A percentile compares a stretch with the other conserved stretches of the same genome.
phyloP scores from a whole-genome alignment of 2,888 invertebrate genomes.

The Notocelia uddmanniana region DNA sequence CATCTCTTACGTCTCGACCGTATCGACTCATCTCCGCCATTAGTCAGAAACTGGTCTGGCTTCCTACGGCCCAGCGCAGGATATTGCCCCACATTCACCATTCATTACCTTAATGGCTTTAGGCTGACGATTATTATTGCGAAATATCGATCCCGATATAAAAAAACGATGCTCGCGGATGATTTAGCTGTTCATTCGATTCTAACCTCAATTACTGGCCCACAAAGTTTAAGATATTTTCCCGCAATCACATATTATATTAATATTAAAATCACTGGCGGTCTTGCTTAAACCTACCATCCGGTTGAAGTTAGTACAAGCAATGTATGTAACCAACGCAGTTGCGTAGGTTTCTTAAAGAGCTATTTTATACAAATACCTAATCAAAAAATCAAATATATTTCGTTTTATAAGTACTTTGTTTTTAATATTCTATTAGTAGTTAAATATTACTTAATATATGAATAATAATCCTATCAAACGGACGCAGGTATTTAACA shows the following conservation, averaged over 20 bases:
- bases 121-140: slow-evolving; percentile 69
- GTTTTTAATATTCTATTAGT: not conserved
- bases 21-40: slow-evolving; percentile 73
- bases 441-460: slow-evolving; percentile 6
- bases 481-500: slow-evolving; percentile 70
- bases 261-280: slow-evolving; percentile 27
- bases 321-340: slow-evolving; percentile 3
- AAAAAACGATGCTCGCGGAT: slow-evolving; percentile 47
- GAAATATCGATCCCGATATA: slow-evolving; percentile 65
- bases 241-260: slow-evolving; percentile 30
- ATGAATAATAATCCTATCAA: slow-evolving; percentile 55
- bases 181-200: slow-evolving; percentile 30
- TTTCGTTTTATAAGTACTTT: not conserved
- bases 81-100: slow-evolving; percentile 81
- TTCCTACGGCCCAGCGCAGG: slow-evolving; percentile 75
- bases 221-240: slow-evolving; percentile 12
- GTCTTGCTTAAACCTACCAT: slow-evolving; percentile 39
- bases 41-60: slow-evolving; percentile 77
- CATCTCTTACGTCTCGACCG: slow-evolving; percentile 51
- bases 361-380: slow-evolving; percentile 8
- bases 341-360: slow-evolving; percentile 15
- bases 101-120: slow-evolving; percentile 77
- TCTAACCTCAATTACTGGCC: slow-evolving; percentile 15
- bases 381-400: slow-evolving; percentile 3
- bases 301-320: slow-evolving; percentile 36